A percentile compares a stretch with the other conserved stretches of the same genome.
Evolutionary conservation across 1,140 invertebrate genomes (phyloP).

Genomic region (Globodera rostochiensis): DNA sequence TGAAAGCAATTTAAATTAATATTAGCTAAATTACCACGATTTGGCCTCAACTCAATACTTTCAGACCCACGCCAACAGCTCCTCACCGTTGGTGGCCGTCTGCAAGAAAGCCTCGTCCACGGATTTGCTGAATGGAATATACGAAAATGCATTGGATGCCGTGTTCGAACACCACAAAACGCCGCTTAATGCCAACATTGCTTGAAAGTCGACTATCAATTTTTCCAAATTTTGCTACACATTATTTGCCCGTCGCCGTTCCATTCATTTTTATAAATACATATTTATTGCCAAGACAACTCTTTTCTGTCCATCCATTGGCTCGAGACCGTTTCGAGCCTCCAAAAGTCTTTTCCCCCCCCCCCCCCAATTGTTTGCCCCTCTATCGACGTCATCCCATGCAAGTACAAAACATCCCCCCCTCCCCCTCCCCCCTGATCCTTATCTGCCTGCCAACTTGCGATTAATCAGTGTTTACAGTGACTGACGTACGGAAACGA

Average conservation of each 20-base stretch:
- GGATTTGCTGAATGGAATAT: conserved; percentile 6
- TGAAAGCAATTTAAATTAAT: not conserved
- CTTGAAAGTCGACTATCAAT: not conserved
- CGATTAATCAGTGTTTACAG: not conserved
- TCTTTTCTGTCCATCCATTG: no score
- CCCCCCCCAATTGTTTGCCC: not conserved
- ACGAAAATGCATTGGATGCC: not conserved
- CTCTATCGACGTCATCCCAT: not conserved
- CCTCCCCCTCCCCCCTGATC: not conserved
- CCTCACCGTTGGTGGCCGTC: not conserved
- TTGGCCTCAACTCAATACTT: not conserved
- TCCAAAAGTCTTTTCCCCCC: not conserved
- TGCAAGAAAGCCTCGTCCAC: not conserved
- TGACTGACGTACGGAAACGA: not conserved
- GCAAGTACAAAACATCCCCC: not conserved
- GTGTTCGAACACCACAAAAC: not conserved
- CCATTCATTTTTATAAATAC: no score
- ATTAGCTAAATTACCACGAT: not conserved
- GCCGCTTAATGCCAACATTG: not conserved
- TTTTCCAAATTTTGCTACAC: not conserved
- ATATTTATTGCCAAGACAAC: no score
- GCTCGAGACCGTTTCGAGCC: not conserved
- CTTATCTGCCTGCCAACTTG: not conserved
- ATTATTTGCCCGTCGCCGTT: no score
- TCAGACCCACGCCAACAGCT: not conserved